Percentiles rank a stretch among this genome's conserved stretches.
These are phyloP conservation scores for Lycopodina hypogea DNA, from an alignment of 37 sponge, comb jelly and placozoan species.

Conservation along the genomic window DNA sequence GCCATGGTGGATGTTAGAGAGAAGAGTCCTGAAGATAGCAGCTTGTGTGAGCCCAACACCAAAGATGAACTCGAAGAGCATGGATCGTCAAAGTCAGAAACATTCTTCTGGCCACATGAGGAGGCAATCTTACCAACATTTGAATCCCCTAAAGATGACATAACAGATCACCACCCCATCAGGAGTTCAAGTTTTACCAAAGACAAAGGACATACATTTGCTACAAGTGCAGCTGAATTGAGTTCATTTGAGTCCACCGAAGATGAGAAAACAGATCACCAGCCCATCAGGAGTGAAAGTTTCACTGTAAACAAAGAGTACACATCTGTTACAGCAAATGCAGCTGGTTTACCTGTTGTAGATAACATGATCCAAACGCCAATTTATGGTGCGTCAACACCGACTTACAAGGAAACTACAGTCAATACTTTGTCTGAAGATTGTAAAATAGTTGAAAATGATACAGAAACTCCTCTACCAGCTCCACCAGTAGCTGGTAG, in stretches of 20 bases:
- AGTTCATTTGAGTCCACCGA: too few species aligned
- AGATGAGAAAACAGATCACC: neutral
- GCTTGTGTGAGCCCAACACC: neutral
- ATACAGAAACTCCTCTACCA: too few species aligned
- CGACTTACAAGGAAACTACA: too few species aligned
- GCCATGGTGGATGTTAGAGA: neutral
- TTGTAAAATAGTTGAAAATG: neutral
- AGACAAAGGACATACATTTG: slow-evolving; percentile 17
- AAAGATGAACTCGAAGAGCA: neutral
- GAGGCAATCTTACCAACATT: neutral
- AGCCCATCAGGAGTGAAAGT: neutral
- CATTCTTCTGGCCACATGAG: neutral
- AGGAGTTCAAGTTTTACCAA: neutral
- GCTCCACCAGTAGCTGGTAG: neutral
- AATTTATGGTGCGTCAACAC: too few species aligned
- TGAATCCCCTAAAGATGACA: neutral
- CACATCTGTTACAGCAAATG: slow-evolving; percentile 21
- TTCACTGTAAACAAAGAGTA: slow-evolving; percentile 17
- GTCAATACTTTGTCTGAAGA: neutral
- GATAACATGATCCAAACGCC: neutral
- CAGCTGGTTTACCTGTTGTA: slow-evolving; percentile 32
- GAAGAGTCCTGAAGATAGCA: too few species aligned
- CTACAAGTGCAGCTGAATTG: slow-evolving; percentile 29
- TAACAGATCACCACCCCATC: neutral
- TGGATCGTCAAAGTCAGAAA: neutral